Base-by-base conservation (phyloP, 1,140 invertebrate genomes). In the Diorhabda elongata region DNA sequence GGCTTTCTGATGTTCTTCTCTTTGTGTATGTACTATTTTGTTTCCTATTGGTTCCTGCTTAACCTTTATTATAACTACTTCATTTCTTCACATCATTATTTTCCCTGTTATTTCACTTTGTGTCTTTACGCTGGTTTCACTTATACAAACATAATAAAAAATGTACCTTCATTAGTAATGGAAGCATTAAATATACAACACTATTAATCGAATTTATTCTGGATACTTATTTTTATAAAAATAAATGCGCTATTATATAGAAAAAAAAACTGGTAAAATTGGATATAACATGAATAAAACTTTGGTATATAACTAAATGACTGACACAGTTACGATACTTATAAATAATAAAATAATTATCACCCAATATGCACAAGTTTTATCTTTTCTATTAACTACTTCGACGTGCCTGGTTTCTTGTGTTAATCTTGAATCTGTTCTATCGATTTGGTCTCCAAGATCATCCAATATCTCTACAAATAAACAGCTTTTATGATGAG, bases 391-490 rank as follows among this genome's bases (percentile, higher is more conserved):
- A 73, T 85, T 85, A 8, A 94, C 86, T n/a, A 82, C 84, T 67
- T 82, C 79, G 8, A 94, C 86, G 73, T 87, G 85, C 5, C 83
- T 82, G 0, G 91, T 94, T 79, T 90, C 90, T 7, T 83, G 82
- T 58, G 88, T 83, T 56, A 94, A 82, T 64, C 89, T 82, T 57
- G 84, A 80, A 73, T 90, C 87, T 2, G 90, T 91, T 65, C 84
- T 80, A 69, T 93, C 92, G 80, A 92, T 88, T 69, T 89, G 88
- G 65, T 89, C 87, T 2, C 87, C 87, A 58, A 95, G 85, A 81
- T 93, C 91, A 75, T 93, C 91, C 66, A 95, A 85, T 68, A 95
- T 86, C 78, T 91, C 92, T 93, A 75, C 64, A 86, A 84, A 74
- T 78, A 71, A 72, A 74, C 26, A 26, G 26, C 26, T 26, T 26